phyloP scores from a whole-genome alignment of 2,113 vertebrate genomes.

The Reinhardtius hippoglossoides region DNA sequence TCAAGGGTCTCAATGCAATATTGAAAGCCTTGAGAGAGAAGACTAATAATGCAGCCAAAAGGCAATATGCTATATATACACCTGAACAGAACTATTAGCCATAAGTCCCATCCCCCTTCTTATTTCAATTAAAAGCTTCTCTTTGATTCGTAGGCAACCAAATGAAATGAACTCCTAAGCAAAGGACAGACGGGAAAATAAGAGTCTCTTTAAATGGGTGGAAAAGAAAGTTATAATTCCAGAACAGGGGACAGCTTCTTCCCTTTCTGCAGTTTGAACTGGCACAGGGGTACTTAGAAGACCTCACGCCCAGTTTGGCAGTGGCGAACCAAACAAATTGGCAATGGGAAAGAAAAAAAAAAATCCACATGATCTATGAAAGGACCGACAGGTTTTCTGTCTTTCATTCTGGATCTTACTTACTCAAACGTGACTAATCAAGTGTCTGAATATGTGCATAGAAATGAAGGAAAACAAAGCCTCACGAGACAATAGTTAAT shows the following conservation, averaged over 20 bases:
- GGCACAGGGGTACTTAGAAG: constrained; percentile 56
- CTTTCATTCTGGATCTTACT: constrained; percentile 41
- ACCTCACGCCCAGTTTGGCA: constrained; percentile 62
- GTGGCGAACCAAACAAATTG: constrained; percentile 77
- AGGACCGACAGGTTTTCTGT: constrained; percentile 71
- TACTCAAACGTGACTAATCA: no score
- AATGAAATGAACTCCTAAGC: constrained; percentile 73
- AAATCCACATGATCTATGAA: constrained; percentile 73
- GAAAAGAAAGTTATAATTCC: constrained; percentile 66
- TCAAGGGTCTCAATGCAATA: constrained; percentile 21
- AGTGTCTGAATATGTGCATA: no score
- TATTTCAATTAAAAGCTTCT: constrained; percentile 78
- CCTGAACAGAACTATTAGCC: constrained; percentile 61
- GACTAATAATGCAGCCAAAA: constrained; percentile 51
- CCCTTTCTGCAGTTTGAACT: constrained; percentile 58
- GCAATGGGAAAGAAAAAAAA: constrained; percentile 72
- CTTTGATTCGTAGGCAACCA: constrained; percentile 71
- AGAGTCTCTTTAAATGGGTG: constrained; percentile 43
- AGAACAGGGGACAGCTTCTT: constrained; percentile 54
- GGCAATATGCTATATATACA: constrained; percentile 63
- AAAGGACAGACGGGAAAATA: constrained; percentile 68
- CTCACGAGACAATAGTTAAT: no score
- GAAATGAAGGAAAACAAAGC: no score
- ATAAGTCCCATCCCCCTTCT: constrained; percentile 45
- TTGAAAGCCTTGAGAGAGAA: constrained; percentile 52